Percentiles rank a stretch among this genome's conserved stretches.
Evolutionary conservation across 1,140 invertebrate genomes (phyloP).

Genomic region (Drosophila mojavensis): DNA sequence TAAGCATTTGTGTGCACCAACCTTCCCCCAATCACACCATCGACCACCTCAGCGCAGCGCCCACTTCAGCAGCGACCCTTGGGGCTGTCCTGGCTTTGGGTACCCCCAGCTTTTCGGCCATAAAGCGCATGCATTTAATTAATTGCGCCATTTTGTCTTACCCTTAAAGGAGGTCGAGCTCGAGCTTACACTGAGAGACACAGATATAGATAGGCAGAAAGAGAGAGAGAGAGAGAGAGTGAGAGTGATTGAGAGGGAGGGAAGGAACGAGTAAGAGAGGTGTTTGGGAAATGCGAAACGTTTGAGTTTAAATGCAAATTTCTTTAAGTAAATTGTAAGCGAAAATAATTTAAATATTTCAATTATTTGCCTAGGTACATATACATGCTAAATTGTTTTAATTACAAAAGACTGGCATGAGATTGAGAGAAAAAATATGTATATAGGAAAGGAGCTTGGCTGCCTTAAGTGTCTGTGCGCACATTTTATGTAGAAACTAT

Average conservation of each 20-base stretch:
- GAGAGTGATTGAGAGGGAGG: too few species aligned
- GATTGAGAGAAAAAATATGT: too few species aligned
- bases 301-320: conserved; percentile 12
- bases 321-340: conserved; percentile 2
- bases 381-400: too few species aligned
- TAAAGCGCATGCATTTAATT: conserved; percentile 73
- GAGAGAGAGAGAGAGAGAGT: background rate
- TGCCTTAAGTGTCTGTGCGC: too few species aligned
- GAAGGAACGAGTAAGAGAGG: background rate
- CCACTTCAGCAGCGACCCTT: too few species aligned
- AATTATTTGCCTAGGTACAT: background rate
- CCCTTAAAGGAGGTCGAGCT: conserved; percentile 41
- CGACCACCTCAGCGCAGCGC: background rate
- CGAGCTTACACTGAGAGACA: background rate
- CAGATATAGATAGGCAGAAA: too few species aligned
- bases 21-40: background rate
- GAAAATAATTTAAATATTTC: conserved; percentile 1
- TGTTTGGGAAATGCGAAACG: background rate
- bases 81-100: background rate
- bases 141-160: conserved; percentile 68
- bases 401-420: too few species aligned
- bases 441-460: too few species aligned
- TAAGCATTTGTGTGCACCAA: conserved; percentile 44
- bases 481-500: too few species aligned
- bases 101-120: conserved; percentile 31